A percentile compares a stretch with the other conserved stretches of the same genome.
These are phyloP conservation scores for Antheraea pernyi DNA, from an alignment of 1,140 invertebrate species.

Conservation along the genomic window DNA sequence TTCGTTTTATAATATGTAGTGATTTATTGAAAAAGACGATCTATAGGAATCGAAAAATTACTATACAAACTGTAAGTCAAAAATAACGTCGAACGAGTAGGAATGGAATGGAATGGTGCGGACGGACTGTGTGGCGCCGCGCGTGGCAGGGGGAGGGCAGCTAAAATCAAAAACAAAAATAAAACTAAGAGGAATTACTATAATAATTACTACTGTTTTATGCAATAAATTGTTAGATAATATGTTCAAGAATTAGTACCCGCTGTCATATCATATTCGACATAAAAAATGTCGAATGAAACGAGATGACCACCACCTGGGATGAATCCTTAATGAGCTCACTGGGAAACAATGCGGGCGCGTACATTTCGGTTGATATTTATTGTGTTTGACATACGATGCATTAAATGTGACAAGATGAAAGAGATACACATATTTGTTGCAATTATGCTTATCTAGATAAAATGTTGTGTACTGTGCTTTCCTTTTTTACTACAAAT, in stretches of 20 bases:
- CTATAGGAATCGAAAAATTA: too few species aligned
- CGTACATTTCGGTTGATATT: constrained; percentile 32
- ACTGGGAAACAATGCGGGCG: constrained; percentile 40
- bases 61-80: too few species aligned
- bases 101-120: too few species aligned
- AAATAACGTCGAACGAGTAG: too few species aligned
- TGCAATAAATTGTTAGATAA: not conserved
- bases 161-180: too few species aligned
- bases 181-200: too few species aligned
- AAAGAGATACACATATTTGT: not conserved
- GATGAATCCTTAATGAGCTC: constrained; percentile 39
- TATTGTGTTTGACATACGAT: constrained; percentile 42
- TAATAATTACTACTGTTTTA: too few species aligned
- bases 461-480: not conserved
- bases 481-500: not conserved
- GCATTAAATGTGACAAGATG: constrained; percentile 13
- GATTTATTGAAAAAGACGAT: too few species aligned
- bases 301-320: constrained; percentile 11
- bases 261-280: not conserved
- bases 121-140: too few species aligned
- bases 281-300: not conserved
- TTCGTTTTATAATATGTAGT: too few species aligned
- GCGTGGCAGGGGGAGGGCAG: too few species aligned
- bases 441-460: not conserved
- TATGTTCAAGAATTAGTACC: not conserved